Evolutionary conservation across 1,140 invertebrate genomes (phyloP).

Genomic region (Nomia melanderi): DNA sequence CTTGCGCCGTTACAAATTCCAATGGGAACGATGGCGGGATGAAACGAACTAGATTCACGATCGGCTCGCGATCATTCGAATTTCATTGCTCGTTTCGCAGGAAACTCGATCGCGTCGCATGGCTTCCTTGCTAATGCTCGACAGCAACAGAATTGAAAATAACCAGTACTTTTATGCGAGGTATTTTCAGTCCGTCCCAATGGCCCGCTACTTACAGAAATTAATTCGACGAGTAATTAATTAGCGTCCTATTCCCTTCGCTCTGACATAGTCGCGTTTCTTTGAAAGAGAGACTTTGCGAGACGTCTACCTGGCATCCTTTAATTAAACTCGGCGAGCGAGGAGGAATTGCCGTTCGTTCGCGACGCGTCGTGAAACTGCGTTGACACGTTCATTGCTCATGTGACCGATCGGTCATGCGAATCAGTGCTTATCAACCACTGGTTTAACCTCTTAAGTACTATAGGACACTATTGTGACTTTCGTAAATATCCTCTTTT

Average conservation of each 20-base stretch:
- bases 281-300: neutral
- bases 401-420: too few species aligned
- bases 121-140: neutral
- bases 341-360: neutral
- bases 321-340: conserved; percentile 23
- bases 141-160: conserved; percentile 12
- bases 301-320: neutral
- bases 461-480: too few species aligned
- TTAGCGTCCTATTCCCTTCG: conserved; percentile 1
- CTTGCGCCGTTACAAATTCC: conserved; percentile 32
- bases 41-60: conserved; percentile 39
- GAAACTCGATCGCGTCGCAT: neutral
- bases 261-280: conserved; percentile 4
- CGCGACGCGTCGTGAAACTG: neutral
- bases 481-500: too few species aligned
- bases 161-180: too few species aligned
- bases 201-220: neutral
- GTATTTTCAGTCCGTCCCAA: neutral
- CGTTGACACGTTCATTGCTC: too few species aligned
- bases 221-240: conserved; percentile 33
- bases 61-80: conserved; percentile 24
- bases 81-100: conserved; percentile 24
- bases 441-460: too few species aligned
- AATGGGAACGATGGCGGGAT: conserved; percentile 11
- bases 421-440: too few species aligned